Evolutionary conservation across 2,888 invertebrate genomes (phyloP), one percentile per base, ranked within the genome.

Genomic region (Amaurobius ferox): DNA sequence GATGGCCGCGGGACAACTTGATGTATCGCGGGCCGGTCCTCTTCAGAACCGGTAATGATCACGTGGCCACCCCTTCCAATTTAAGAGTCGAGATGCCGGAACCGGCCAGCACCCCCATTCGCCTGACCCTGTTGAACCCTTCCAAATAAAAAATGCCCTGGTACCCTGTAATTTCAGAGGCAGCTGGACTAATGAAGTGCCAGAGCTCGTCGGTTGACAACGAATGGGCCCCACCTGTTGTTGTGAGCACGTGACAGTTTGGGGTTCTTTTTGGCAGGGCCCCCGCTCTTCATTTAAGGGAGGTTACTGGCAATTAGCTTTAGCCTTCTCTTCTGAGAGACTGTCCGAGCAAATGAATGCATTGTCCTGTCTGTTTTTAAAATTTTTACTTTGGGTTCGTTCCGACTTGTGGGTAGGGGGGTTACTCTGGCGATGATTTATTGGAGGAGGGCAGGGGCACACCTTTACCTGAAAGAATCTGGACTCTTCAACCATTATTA

Each of bases 11-110:
- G 73, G 85, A 66, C 61, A 68, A 62, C 64, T 62, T 85, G 85
- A 85, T 85, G 78, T 85, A 72, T 78, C 85, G 76, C 83, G 68
- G 73, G 55, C 35, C 55, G 44, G 68, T 70, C 29, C 72, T 35
- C 64, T 23, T 68, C 77, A 67, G 78, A 73, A 85, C 85, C 85
- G 85, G 85, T 85, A 85, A 85, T 85, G 85, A 85, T 85, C 85
- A 78, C 78, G 73, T 73, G 77, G 71, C 85, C 85, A 85, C 85
- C 85, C 85, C 78, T 85, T 78, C 85, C 85, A 85, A 85, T 85
- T 85, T 85, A 73, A 79, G 78, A 73, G 73, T 66, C 78, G 73
- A 77, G 71, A 66, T 78, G 61, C 78, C 78, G 78, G 78, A 78
- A 78, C 78, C 78, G 71, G 40, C 29, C 39, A 44, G 67, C 78